Conservation (phyloP, 1,140 invertebrate species). For the Pollicipes pollicipes region DNA sequence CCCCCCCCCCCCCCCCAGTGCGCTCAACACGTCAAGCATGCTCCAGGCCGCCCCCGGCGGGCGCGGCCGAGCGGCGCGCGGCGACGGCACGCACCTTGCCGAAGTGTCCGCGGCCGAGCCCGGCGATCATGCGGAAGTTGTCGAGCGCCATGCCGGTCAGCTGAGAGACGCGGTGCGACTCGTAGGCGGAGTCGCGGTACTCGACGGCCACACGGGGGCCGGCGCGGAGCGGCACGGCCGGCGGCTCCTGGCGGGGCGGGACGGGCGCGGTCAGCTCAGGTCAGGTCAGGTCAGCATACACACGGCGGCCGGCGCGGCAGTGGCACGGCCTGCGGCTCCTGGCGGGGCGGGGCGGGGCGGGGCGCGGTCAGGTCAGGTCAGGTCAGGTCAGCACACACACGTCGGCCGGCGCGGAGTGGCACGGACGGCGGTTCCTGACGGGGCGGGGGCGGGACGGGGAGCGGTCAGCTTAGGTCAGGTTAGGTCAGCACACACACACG, state of each 20-base stretch:
- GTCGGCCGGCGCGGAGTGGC: too few relatives aligned
- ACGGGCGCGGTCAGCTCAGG: neutral
- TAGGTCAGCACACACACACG: too few relatives aligned
- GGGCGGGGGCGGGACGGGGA: too few relatives aligned
- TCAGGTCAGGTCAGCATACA: too few relatives aligned
- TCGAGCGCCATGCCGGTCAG: constrained; percentile 49
- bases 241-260: neutral
- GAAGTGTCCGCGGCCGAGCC: constrained; percentile 95
- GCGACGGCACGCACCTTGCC: constrained; percentile 88
- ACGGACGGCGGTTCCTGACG: too few relatives aligned
- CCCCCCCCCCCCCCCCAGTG: too few relatives aligned
- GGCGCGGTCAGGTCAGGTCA: neutral
- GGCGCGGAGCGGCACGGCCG: neutral
- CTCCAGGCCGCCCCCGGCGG: neutral
- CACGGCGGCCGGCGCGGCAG: too few relatives aligned
- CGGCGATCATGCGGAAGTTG: constrained; percentile 84
- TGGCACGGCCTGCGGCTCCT: too few relatives aligned
- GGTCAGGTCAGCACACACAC: too few relatives aligned
- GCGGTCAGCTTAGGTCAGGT: too few relatives aligned
- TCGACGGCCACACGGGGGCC: neutral
- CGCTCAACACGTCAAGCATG: neutral
- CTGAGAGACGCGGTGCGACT: constrained; percentile 48
- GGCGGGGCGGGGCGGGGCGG: too few relatives aligned
- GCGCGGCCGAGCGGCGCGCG: constrained; percentile 14
- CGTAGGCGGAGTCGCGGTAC: constrained; percentile 48